Evolutionary conservation across 2,888 invertebrate genomes (phyloP).

Genomic region (Amorpha juglandis): DNA sequence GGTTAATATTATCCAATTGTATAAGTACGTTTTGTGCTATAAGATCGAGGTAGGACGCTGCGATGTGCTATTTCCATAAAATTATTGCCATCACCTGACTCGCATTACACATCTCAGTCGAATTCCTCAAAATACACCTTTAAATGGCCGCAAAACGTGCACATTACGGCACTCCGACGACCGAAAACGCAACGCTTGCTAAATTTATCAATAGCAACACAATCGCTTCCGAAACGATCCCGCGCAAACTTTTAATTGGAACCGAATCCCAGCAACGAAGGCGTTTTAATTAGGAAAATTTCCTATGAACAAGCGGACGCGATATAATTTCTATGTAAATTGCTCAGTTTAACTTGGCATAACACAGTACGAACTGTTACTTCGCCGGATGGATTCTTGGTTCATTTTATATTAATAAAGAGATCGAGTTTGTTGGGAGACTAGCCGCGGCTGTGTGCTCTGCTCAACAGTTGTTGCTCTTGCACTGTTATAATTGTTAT

Average conservation of each 20-base stretch:
- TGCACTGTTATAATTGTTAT: too few relatives aligned
- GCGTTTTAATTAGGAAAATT: slow-evolving; percentile 83
- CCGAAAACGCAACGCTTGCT: slow-evolving; percentile 28
- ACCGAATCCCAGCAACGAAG: slow-evolving; percentile 77
- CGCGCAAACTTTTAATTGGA: slow-evolving; percentile 81
- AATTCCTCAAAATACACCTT: background rate
- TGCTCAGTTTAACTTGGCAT: slow-evolving; percentile 78
- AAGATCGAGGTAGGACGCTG: too few relatives aligned
- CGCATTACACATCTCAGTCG: too few relatives aligned
- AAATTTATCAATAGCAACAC: slow-evolving; percentile 40
- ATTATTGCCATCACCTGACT: too few relatives aligned
- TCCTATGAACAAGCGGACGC: slow-evolving; percentile 79
- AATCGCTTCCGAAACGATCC: slow-evolving; percentile 37
- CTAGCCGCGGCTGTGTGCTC: background rate
- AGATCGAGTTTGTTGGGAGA: slow-evolving; percentile 46
- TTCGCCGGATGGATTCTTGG: slow-evolving; percentile 49
- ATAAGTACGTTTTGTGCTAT: too few relatives aligned
- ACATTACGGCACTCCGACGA: background rate
- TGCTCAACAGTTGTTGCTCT: background rate
- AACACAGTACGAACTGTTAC: slow-evolving; percentile 52
- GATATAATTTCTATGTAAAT: slow-evolving; percentile 84
- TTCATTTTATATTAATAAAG: slow-evolving; percentile 61
- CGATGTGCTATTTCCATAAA: too few relatives aligned
- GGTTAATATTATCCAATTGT: too few relatives aligned
- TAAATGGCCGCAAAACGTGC: background rate